Conservation (phyloP, 2,113 vertebrate species). For the Phocoena sinus region DNA sequence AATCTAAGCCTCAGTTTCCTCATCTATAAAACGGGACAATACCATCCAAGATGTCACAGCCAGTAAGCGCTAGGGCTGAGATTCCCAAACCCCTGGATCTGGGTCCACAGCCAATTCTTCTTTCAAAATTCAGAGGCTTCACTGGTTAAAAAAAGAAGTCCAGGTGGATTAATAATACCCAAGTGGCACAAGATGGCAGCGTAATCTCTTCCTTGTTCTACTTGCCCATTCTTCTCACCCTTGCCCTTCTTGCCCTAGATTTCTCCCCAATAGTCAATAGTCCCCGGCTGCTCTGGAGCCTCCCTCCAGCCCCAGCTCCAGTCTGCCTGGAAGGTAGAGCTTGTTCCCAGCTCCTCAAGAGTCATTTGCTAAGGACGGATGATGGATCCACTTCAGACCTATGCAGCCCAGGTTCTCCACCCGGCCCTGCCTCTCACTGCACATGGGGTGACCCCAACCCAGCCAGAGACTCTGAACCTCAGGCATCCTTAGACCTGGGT, state of each 20-base stretch:
- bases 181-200: not conserved
- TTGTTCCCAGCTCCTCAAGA: not conserved
- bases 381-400: not conserved
- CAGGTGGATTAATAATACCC: not conserved
- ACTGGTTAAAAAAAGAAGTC: not conserved
- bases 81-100: not conserved
- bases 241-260: not conserved
- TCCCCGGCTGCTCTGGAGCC: not conserved
- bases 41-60: not conserved
- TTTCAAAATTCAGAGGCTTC: not conserved
- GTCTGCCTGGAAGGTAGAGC: not conserved
- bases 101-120: not conserved
- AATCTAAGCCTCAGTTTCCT: not conserved
- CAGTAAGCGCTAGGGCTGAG: not conserved
- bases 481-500: not conserved
- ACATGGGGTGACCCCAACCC: not conserved
- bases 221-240: not conserved
- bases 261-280: not conserved
- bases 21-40: not conserved
- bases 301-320: not conserved
- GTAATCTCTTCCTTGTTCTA: not conserved
- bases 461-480: not conserved
- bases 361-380: not conserved
- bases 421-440: not conserved
- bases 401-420: not conserved